Evolutionary conservation across 2,113 vertebrate genomes (phyloP).

Genomic region (Phrynosoma blainvillii): DNA sequence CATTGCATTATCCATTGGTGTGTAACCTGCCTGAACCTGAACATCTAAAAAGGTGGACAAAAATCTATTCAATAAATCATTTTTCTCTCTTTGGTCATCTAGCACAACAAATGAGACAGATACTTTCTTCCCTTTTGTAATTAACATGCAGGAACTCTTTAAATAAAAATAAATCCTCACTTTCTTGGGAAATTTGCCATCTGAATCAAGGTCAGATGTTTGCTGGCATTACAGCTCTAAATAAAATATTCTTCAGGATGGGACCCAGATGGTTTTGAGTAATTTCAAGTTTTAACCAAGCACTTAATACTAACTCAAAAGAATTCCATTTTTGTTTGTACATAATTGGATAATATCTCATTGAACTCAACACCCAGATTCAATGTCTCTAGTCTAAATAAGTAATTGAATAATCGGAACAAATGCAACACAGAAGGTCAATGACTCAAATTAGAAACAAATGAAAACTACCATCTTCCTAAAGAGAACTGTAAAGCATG

Average conservation of each 20-base stretch:
- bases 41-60: not conserved
- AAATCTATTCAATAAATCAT: not conserved
- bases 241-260: not conserved
- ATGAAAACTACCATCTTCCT: not conserved
- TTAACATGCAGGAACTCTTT: not conserved
- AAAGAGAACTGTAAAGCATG: not conserved
- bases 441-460: not conserved
- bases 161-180: not conserved
- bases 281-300: not conserved
- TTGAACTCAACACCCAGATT: not conserved
- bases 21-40: not conserved
- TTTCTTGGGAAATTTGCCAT: not conserved
- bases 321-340: not conserved
- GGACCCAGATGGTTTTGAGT: not conserved
- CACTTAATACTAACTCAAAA: conserved; percentile 2
- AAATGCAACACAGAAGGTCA: not conserved
- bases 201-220: not conserved
- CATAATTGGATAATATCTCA: not conserved
- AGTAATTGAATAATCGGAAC: not conserved
- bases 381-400: not conserved
- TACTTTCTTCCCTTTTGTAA: too few relatives aligned
- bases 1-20: not conserved
- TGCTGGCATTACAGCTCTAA: not conserved
- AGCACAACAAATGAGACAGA: not conserved
- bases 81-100: not conserved